A percentile compares a stretch with the other conserved stretches of the same genome.
Evolutionary conservation across 2,113 vertebrate genomes (phyloP).

Genomic region (Oxyruncus cristatus): DNA sequence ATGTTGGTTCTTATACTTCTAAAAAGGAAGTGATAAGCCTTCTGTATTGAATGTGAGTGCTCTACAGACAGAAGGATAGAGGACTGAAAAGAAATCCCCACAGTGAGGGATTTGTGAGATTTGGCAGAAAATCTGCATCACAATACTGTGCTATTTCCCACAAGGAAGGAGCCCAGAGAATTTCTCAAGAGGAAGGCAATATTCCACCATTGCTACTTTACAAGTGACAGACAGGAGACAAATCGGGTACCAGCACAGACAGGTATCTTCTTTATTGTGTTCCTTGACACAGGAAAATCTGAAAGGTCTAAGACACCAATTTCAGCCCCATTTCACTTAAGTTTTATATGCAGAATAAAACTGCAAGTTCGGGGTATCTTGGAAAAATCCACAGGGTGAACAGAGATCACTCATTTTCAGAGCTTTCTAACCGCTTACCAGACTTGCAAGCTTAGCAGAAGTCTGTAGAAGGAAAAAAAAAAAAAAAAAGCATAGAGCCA

Average conservation of each 20-base stretch:
- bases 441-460: slow-evolving; percentile 51
- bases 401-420: neutral
- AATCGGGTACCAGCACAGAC: neutral
- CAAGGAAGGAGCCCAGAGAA: slow-evolving; percentile 14
- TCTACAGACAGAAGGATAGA: slow-evolving; percentile 45
- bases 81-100: slow-evolving; percentile 52
- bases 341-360: slow-evolving; percentile 1
- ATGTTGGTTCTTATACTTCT: slow-evolving; percentile 52
- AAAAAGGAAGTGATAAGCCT: slow-evolving; percentile 62
- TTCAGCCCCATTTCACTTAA: neutral
- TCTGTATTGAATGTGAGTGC: slow-evolving; percentile 44
- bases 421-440: neutral
- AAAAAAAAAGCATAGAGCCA: neutral
- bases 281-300: neutral
- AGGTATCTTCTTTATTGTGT: slow-evolving; percentile 12
- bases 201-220: neutral
- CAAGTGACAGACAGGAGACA: slow-evolving; percentile 32
- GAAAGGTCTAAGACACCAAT: neutral
- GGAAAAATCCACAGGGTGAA: slow-evolving; percentile 2
- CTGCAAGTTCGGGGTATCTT: neutral
- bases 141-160: slow-evolving; percentile 44
- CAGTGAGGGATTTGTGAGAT: slow-evolving; percentile 61
- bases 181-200: slow-evolving; percentile 25
- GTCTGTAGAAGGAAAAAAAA: neutral
- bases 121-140: slow-evolving; percentile 67